phyloP scores from a whole-genome alignment of 2,113 vertebrate species.

The Ornithorhynchus anatinus region DNA sequence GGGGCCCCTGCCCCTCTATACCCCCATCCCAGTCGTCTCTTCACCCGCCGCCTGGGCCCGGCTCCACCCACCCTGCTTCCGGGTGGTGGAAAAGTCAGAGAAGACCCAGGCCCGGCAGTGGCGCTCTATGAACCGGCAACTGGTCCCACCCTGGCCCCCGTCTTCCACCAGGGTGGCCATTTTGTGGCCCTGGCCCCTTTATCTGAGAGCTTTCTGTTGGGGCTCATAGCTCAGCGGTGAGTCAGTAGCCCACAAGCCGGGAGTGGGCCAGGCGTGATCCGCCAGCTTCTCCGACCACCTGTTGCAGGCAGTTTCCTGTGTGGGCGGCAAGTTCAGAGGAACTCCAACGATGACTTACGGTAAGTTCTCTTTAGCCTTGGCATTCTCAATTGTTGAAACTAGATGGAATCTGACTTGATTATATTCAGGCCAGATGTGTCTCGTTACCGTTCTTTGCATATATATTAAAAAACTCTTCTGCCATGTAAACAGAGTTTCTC shows the following conservation, averaged over 20 bases:
- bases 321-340: constrained; percentile 55
- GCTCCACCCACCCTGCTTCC: no score
- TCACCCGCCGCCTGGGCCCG: no score
- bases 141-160: no score
- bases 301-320: constrained; percentile 67
- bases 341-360: constrained; percentile 19
- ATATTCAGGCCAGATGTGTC: background rate
- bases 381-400: background rate
- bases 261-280: constrained; percentile 55
- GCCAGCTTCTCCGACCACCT: constrained; percentile 67
- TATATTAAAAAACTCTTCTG: constrained; percentile 36
- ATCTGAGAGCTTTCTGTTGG: constrained; percentile 69
- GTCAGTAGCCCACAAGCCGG: constrained; percentile 71
- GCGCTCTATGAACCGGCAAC: no score
- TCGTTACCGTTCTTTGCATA: constrained; percentile 11
- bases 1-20: no score
- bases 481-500: background rate
- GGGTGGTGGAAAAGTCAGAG: no score
- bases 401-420: background rate
- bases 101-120: no score
- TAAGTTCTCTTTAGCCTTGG: constrained; percentile 48
- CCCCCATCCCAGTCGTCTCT: no score
- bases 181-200: no score
- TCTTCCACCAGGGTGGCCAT: no score
- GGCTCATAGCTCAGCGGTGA: constrained; percentile 63